Conservation (phyloP, 1,140 invertebrate genomes). For the Zophobas morio region DNA sequence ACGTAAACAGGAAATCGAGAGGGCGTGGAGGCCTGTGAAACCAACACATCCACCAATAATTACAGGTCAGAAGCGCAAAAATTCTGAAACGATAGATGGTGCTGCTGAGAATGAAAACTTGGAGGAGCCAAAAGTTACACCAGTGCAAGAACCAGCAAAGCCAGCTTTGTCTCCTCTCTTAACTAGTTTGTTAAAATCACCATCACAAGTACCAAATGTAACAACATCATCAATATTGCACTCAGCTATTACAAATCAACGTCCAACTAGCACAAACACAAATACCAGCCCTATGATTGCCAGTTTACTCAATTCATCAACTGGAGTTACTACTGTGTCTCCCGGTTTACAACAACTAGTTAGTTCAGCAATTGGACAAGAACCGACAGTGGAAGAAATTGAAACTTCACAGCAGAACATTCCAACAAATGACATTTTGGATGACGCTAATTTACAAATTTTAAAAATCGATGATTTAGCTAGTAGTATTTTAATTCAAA, state of each 20-base stretch:
- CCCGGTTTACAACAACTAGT: conserved; percentile 69
- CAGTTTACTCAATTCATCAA: conserved; percentile 71
- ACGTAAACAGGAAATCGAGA: conserved; percentile 72
- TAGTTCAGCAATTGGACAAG: conserved; percentile 64
- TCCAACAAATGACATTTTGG: conserved; percentile 58
- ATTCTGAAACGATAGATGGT: conserved; percentile 62
- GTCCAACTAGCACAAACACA: conserved; percentile 49
- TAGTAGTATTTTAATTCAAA: conserved; percentile 62
- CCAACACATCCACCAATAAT: conserved; percentile 42
- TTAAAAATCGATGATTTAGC: conserved; percentile 66
- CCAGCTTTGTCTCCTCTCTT: conserved; percentile 79
- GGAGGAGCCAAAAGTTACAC: conserved; percentile 55
- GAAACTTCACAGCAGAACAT: conserved; percentile 51
- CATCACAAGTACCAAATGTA: conserved; percentile 69
- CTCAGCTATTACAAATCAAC: conserved; percentile 65
- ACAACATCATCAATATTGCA: conserved; percentile 69
- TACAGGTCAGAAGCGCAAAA: conserved; percentile 64
- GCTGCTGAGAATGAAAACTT: conserved; percentile 64
- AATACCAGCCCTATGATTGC: conserved; percentile 71
- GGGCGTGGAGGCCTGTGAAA: conserved; percentile 70
- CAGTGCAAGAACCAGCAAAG: conserved; percentile 57
- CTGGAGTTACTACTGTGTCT: conserved; percentile 66
- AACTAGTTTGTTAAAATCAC: conserved; percentile 86
- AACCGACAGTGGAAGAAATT: conserved; percentile 63
- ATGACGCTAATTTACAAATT: conserved; percentile 61